A percentile compares a stretch with the other conserved stretches of the same genome.
Evolutionary conservation across 2,113 vertebrate species (phyloP).

Genomic region (Burhinus bistriatus): DNA sequence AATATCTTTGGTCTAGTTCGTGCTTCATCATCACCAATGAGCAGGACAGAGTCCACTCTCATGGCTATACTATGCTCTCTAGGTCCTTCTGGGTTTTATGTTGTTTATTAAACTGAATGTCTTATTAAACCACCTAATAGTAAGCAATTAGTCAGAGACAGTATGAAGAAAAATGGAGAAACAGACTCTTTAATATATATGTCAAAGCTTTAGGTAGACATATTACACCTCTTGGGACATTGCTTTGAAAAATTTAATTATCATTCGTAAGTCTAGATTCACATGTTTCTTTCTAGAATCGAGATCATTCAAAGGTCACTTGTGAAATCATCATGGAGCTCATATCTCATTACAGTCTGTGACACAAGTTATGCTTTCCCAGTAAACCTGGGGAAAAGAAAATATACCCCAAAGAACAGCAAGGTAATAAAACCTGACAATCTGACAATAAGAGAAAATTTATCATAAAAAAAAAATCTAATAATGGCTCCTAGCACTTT

Average conservation of each 20-base stretch:
- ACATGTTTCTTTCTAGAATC: background rate
- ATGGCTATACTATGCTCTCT: background rate
- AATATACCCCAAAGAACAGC: constrained; percentile 24
- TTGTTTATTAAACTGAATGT: background rate
- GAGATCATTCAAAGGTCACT: constrained; percentile 29
- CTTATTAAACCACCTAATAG: background rate
- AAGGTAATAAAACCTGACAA: constrained; percentile 60
- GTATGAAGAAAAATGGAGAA: background rate
- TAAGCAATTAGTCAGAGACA: background rate
- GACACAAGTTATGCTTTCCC: background rate
- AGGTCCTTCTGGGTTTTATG: background rate
- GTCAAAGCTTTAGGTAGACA: background rate
- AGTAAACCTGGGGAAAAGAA: constrained; percentile 32
- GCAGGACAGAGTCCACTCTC: background rate
- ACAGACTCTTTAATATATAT: background rate
- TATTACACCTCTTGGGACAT: background rate
- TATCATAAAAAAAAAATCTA: constrained; percentile 43
- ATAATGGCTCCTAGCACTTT: constrained; percentile 59
- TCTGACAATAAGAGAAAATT: constrained; percentile 53
- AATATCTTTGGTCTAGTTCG: background rate
- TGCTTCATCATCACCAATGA: background rate
- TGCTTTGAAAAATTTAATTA: constrained; percentile 27
- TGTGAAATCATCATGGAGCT: constrained; percentile 17
- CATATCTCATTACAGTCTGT: background rate
- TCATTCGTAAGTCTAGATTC: constrained; percentile 9